Conservation (phyloP, 2,888 invertebrate species). For the Calephelis perditalis region DNA sequence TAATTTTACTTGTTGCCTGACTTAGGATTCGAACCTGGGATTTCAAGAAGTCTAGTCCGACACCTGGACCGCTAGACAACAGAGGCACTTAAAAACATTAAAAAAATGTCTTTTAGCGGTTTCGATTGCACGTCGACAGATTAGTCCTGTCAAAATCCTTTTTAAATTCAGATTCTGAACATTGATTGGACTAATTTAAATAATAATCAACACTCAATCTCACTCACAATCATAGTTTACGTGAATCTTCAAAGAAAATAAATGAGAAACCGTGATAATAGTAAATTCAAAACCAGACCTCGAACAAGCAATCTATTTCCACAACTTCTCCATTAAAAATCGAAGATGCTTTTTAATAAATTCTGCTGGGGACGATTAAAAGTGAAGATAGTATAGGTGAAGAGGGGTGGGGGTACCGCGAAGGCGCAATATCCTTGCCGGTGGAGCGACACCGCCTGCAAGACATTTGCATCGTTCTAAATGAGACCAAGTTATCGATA, state of each 20-base stretch:
- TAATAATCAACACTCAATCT: no score
- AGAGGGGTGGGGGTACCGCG: slow-evolving; percentile 32
- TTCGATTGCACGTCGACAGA: no score
- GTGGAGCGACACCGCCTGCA: slow-evolving; percentile 46
- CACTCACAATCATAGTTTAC: no score
- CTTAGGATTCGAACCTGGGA: no score
- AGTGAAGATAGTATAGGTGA: slow-evolving; percentile 53
- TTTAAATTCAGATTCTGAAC: no score
- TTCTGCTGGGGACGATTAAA: slow-evolving; percentile 59
- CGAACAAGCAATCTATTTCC: slow-evolving; percentile 13
- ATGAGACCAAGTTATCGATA: slow-evolving; percentile 54
- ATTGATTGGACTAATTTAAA: no score
- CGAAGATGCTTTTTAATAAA: slow-evolving; percentile 54
- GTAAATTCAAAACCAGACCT: slow-evolving; percentile 12
- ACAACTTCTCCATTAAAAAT: slow-evolving; percentile 42
- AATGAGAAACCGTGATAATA: slow-evolving; percentile 9
- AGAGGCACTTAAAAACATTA: no score
- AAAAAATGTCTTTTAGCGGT: no score
- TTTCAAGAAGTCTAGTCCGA: no score
- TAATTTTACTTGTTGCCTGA: no score
- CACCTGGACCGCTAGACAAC: no score
- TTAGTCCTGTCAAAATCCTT: no score
- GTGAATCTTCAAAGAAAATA: not conserved
- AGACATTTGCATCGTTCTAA: slow-evolving; percentile 61
- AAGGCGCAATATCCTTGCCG: slow-evolving; percentile 58